phyloP scores from a whole-genome alignment of 2,797 vertebrate species.

The Liparis tanakae region DNA sequence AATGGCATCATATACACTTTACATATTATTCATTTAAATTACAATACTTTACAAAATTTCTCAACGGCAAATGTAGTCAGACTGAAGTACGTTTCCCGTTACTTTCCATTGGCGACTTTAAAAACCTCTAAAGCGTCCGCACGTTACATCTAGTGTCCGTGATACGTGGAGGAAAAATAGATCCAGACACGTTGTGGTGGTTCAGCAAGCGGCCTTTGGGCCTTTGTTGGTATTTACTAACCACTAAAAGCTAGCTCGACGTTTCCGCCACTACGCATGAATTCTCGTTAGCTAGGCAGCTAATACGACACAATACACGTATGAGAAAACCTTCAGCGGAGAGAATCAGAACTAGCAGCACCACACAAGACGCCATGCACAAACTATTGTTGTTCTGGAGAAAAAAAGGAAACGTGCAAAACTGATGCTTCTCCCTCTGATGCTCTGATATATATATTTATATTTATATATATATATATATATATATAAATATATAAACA shows the following conservation, averaged over 20 bases:
- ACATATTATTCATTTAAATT: conserved; percentile 1
- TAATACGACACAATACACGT: neutral
- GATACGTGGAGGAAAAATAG: neutral
- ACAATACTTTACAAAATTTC: conserved; percentile 1
- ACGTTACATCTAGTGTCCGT: neutral
- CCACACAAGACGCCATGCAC: neutral
- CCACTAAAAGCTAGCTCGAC: neutral
- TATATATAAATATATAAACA: too few species aligned
- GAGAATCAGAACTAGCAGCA: neutral
- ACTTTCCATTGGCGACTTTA: neutral
- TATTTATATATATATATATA: too few species aligned
- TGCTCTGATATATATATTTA: too few species aligned
- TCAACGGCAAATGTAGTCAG: neutral
- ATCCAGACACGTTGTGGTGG: neutral
- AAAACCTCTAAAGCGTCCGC: neutral
- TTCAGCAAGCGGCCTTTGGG: neutral
- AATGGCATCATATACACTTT: neutral
- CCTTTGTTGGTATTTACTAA: neutral
- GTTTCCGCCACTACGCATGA: neutral
- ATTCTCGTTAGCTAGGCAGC: neutral
- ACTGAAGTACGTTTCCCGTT: neutral
- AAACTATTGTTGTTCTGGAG: neutral
- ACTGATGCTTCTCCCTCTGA: too few species aligned
- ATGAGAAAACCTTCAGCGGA: neutral
- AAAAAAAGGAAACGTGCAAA: neutral